phyloP scores from a whole-genome alignment of 1,140 invertebrate genomes.

The Hylaeus anthracinus region DNA sequence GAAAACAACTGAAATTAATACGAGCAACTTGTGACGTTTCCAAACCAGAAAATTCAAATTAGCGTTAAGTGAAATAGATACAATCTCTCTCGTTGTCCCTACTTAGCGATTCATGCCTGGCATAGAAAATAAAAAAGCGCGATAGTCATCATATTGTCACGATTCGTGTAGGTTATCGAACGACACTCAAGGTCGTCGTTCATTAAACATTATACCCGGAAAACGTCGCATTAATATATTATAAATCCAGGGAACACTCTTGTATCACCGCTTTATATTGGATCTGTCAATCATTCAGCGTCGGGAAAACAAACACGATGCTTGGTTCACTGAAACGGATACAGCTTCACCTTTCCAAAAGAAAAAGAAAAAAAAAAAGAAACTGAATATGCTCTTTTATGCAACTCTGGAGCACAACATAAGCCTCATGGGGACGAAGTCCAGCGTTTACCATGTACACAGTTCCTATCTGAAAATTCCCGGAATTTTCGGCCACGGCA shows the following conservation, averaged over 20 bases:
- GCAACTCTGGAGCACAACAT: neutral
- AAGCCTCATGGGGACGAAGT: neutral
- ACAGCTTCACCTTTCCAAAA: too few species aligned
- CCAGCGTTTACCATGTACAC: slow-evolving; percentile 2
- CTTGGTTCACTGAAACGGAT: neutral
- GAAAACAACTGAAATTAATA: neutral
- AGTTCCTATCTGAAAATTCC: neutral
- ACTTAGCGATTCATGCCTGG: neutral
- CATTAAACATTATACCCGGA: neutral
- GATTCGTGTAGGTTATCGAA: slow-evolving; percentile 1
- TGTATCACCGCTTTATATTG: neutral
- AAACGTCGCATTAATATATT: neutral
- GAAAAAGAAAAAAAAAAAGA: too few species aligned
- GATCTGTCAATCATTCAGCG: too few species aligned
- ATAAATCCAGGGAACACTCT: too few species aligned
- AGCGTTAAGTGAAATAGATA: neutral
- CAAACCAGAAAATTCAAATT: neutral
- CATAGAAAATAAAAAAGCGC: neutral
- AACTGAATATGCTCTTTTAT: neutral
- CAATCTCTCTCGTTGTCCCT: neutral
- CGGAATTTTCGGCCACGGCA: neutral
- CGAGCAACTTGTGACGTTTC: too few species aligned
- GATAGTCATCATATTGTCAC: neutral
- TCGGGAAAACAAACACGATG: neutral
- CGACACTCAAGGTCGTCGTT: neutral